A percentile compares a stretch with the other conserved stretches of the same genome.
Conservation (phyloP, 2,797 vertebrate genomes). For the Clarias laeviceps region DNA sequence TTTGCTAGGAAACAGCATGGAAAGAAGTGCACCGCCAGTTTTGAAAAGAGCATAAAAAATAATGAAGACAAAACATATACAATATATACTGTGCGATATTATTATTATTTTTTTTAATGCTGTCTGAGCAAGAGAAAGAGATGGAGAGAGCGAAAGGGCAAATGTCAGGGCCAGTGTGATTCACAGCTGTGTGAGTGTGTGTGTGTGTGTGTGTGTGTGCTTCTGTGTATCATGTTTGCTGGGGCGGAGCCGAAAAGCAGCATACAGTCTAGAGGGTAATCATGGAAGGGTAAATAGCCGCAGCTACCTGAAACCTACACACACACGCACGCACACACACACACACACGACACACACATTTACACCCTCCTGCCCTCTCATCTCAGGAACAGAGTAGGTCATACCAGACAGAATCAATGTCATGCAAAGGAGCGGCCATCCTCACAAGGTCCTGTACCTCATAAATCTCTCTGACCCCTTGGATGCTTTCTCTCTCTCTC, state of each 20-base stretch:
- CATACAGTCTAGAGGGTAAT: constrained; percentile 34
- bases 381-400: constrained; percentile 57
- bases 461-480: constrained; percentile 68
- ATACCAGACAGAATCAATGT: constrained; percentile 48
- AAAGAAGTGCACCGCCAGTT: background rate
- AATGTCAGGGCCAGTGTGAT: constrained; percentile 35
- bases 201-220: constrained; percentile 44
- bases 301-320: constrained; percentile 41
- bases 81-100: no score
- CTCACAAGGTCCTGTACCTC: constrained; percentile 46
- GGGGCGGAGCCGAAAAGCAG: constrained; percentile 49
- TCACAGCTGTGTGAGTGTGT: constrained; percentile 54
- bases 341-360: constrained; percentile 4
- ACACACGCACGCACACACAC: constrained; percentile 1
- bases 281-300: constrained; percentile 34
- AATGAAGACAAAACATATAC: background rate
- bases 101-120: background rate
- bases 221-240: constrained; percentile 58
- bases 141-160: constrained; percentile 7
- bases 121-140: background rate
- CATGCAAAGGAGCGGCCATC: constrained; percentile 44
- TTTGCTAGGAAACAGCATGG: background rate
- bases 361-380: constrained; percentile 23
- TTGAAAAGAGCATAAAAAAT: background rate
- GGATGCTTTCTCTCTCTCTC: constrained; percentile 44